Percentiles rank a stretch among this genome's conserved stretches.
Evolutionary conservation across 2,888 invertebrate genomes (phyloP).

Genomic region (Thereva unica): DNA sequence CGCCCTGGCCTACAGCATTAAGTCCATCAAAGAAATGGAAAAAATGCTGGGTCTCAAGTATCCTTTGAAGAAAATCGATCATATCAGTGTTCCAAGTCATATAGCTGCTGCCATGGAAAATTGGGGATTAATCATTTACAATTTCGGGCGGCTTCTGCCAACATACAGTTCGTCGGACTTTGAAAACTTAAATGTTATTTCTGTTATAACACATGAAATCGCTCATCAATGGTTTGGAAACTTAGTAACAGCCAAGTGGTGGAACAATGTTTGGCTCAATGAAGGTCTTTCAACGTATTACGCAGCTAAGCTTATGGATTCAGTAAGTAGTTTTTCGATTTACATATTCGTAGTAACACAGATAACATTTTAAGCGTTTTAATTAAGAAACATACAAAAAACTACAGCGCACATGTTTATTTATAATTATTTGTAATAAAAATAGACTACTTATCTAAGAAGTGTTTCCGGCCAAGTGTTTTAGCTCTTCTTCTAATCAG

Average conservation of each 20-base stretch:
- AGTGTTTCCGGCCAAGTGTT: too few relatives aligned
- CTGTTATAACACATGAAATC: slow-evolving; percentile 64
- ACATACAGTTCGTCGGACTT: too few relatives aligned
- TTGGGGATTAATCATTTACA: slow-evolving; percentile 81
- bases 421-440: too few relatives aligned
- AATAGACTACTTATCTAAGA: too few relatives aligned
- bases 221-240: slow-evolving; percentile 83
- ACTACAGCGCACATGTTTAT: too few relatives aligned
- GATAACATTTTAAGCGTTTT: too few relatives aligned
- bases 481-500: too few relatives aligned
- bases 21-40: slow-evolving; percentile 70
- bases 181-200: slow-evolving; percentile 37
- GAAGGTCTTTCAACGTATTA: slow-evolving; percentile 66
- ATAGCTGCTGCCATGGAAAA: slow-evolving; percentile 90
- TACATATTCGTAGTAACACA: too few relatives aligned
- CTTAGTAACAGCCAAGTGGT: slow-evolving; percentile 70
- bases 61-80: slow-evolving; percentile 80
- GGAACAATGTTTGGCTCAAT: slow-evolving; percentile 74
- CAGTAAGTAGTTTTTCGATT: slow-evolving; percentile 55
- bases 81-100: slow-evolving; percentile 85
- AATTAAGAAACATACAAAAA: too few relatives aligned
- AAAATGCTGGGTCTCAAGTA: slow-evolving; percentile 74
- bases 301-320: too few relatives aligned
- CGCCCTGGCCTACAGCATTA: slow-evolving; percentile 72
- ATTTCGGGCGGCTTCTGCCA: slow-evolving; percentile 49